Conservation (phyloP, 2,888 invertebrate genomes). For the Dinocampus coccinellae region DNA sequence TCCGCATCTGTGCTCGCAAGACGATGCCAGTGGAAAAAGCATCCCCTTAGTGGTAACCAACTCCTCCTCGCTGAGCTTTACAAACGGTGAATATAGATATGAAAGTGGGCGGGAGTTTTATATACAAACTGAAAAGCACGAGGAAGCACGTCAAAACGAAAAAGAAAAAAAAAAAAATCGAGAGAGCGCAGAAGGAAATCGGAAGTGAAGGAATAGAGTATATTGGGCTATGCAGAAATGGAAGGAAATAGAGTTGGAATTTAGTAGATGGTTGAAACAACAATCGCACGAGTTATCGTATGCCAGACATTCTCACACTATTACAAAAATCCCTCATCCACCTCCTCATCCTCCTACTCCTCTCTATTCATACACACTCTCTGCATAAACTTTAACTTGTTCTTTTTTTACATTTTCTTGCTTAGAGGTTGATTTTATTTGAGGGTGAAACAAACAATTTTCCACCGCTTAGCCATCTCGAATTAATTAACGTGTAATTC, state of each 20-base stretch:
- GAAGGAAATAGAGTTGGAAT: constrained; percentile 11
- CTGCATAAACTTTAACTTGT: constrained; percentile 38
- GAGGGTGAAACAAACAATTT: constrained; percentile 62
- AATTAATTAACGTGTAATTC: constrained; percentile 63
- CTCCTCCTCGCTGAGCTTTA: constrained; percentile 36
- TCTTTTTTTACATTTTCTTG: constrained; percentile 43
- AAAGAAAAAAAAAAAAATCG: constrained; percentile 4
- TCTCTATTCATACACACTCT: neutral
- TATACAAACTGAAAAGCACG: neutral
- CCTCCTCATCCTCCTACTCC: constrained; percentile 3
- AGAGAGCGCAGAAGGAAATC: constrained; percentile 13
- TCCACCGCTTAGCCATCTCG: constrained; percentile 56
- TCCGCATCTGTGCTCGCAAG: constrained; percentile 57
- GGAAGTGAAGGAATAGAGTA: neutral
- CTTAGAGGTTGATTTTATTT: no score
- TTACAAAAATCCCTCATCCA: neutral
- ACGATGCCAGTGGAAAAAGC: constrained; percentile 43
- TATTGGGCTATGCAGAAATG: neutral
- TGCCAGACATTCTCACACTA: constrained; percentile 22
- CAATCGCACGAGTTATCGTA: constrained; percentile 56
- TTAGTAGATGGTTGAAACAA: constrained; percentile 51
- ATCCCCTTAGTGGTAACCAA: constrained; percentile 44
- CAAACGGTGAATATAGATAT: constrained; percentile 9
- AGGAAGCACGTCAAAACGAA: neutral
- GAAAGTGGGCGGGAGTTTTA: neutral